phyloP scores from a whole-genome alignment of 2,888 invertebrate genomes.

The Epistrophe eligans region DNA sequence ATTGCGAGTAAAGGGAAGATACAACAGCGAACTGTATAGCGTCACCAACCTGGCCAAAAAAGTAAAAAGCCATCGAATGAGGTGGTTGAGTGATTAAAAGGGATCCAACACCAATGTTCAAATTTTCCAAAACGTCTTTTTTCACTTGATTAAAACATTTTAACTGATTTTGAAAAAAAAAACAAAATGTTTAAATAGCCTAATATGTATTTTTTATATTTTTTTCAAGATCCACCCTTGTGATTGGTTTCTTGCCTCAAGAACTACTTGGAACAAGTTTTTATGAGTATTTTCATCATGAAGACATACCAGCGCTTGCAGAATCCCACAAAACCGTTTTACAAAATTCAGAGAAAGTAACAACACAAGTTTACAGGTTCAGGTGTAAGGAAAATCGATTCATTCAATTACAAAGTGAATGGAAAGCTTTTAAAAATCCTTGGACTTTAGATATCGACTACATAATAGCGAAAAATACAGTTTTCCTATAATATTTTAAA shows the following conservation, averaged over 20 bases:
- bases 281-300: conserved; percentile 95
- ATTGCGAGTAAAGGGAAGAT: too few relatives aligned
- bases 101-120: too few relatives aligned
- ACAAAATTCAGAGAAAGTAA: conserved; percentile 86
- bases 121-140: too few relatives aligned
- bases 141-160: too few relatives aligned
- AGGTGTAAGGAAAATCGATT: conserved; percentile 91
- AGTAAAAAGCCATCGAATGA: too few relatives aligned
- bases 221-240: conserved; percentile 91
- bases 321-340: conserved; percentile 93
- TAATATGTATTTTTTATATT: neutral
- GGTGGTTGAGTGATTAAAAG: too few relatives aligned
- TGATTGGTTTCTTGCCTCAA: conserved; percentile 95
- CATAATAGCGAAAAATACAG: conserved; percentile 93
- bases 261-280: conserved; percentile 96
- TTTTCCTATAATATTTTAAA: conserved; percentile 85
- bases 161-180: too few relatives aligned
- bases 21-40: too few relatives aligned
- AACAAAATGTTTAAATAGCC: too few relatives aligned
- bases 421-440: conserved; percentile 96
- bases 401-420: conserved; percentile 90
- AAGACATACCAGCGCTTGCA: conserved; percentile 91
- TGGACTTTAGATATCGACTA: conserved; percentile 98
- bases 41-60: too few relatives aligned
- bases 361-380: conserved; percentile 91